Percentiles rank a stretch among this genome's conserved stretches.
phyloP scores from a whole-genome alignment of 2,888 invertebrate species.

The Acleris sparsana region DNA sequence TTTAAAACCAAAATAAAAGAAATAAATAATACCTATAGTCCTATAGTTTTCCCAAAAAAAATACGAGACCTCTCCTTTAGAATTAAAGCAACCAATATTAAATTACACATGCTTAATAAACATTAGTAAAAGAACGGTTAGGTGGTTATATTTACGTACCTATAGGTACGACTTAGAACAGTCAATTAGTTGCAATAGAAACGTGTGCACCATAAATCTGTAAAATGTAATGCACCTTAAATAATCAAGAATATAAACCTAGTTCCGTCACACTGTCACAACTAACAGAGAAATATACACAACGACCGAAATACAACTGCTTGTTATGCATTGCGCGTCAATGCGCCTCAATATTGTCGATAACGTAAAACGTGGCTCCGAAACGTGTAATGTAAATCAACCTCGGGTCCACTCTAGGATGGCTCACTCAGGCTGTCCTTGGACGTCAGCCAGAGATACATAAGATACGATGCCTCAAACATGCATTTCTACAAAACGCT shows the following conservation, averaged over 20 bases:
- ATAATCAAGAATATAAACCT: too few species aligned
- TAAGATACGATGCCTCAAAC: conserved; percentile 49
- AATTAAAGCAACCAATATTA: too few species aligned
- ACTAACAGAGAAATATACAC: background rate
- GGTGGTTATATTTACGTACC: too few species aligned
- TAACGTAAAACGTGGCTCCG: conserved; percentile 1
- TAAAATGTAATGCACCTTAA: too few species aligned
- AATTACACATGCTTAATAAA: too few species aligned
- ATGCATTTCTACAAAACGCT: conserved; percentile 35
- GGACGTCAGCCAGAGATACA: conserved; percentile 57
- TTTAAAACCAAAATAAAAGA: background rate
- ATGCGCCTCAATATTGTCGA: background rate
- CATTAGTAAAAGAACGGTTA: too few species aligned
- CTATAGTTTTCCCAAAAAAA: too few species aligned
- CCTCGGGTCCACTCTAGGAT: conserved; percentile 33
- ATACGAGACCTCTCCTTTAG: too few species aligned
- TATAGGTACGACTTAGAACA: too few species aligned
- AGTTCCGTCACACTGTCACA: conserved; percentile 7
- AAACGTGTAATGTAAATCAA: conserved; percentile 3
- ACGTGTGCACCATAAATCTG: too few species aligned
- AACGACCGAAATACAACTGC: background rate
- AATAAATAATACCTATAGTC: too few species aligned
- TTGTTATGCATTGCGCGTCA: conserved; percentile 13
- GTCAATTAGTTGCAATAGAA: too few species aligned
- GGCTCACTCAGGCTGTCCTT: conserved; percentile 52